Evolutionary conservation across 2,113 vertebrate species (phyloP).

Genomic region (Athene cunicularia): DNA sequence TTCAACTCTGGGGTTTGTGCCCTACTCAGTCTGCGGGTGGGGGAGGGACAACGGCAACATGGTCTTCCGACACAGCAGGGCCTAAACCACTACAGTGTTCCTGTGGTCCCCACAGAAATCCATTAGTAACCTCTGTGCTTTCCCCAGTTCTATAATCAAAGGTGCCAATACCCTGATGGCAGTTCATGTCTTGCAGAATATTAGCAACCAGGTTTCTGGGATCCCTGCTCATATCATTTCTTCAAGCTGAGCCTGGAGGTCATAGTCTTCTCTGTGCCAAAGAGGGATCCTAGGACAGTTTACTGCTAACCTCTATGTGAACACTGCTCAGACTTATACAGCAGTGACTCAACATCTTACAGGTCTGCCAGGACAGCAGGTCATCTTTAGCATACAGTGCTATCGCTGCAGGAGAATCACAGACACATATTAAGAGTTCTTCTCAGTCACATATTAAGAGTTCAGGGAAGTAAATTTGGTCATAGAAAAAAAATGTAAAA

Average conservation of each 20-base stretch:
- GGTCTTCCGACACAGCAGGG: no score
- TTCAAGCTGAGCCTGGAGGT: not conserved
- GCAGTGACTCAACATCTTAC: not conserved
- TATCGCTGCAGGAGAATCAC: not conserved
- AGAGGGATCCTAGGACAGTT: not conserved
- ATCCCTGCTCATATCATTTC: not conserved
- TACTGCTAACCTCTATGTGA: not conserved
- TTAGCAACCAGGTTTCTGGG: not conserved
- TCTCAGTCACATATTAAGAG: not conserved
- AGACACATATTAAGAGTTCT: not conserved
- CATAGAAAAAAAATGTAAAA: not conserved
- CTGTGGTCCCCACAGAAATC: not conserved
- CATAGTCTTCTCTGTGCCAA: not conserved
- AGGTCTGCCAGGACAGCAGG: not conserved
- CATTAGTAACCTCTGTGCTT: not conserved
- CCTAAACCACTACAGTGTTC: not conserved
- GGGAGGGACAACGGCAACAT: no score
- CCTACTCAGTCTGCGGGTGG: no score
- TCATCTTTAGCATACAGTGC: not conserved
- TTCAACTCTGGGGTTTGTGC: no score
- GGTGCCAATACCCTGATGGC: not conserved
- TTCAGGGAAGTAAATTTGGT: not conserved
- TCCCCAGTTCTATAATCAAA: not conserved
- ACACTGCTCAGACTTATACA: not conserved
- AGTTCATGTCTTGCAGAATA: not conserved